Base-by-base conservation (phyloP, 35 echinoderm and acorn worm species). In the Apostichopus californicus region DNA sequence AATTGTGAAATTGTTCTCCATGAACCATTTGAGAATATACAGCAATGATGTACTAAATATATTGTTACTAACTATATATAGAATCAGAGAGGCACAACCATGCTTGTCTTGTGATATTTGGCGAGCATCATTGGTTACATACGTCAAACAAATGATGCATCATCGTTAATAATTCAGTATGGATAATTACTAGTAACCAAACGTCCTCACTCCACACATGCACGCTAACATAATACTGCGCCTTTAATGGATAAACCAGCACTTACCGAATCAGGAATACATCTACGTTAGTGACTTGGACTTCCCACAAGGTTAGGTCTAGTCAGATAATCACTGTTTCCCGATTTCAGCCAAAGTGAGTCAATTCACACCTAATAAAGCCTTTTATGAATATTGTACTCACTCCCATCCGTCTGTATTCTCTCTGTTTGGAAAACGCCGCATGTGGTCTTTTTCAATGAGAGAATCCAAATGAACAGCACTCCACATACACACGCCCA, bases 321-420 rank as follows among this genome's bases (percentile, higher is more conserved):
- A 46, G 34, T 2, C 34, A 46, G 78, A 80, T 80, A 80, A 80
- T 80, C 78, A 14, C 78, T 25, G 78, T 34, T 80, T 46, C 24
- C 24, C 78, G 78, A 26, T 80, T 26, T 80, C 78, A 14, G 53
- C 24, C 24, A 80, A 54, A 46, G 20, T 80, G 78, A 80, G 24
- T 26, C 25, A 46, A 25, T 80, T 80, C 53, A 80, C 78, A 80
- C 78, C 10, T 25, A 46, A 46, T 14, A 12, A 55, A 14, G 26
- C 53, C 78, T 80, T 80, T 46, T 80, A 34, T 80, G 78, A 80
- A 80, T 80, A 80, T 80, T 80, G 78, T 8, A 80, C 78, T 46
- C 34, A 46, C 34, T 46, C 34, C 34, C 34, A 46, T 46, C 34
- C 34, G 34, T 46, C 34, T 24, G 53, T 68, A 68, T 14, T 14